Evolutionary conservation across 2,797 vertebrate species (phyloP), one percentile per base, ranked within the genome.

Genomic region (Enteromius radiatus): DNA sequence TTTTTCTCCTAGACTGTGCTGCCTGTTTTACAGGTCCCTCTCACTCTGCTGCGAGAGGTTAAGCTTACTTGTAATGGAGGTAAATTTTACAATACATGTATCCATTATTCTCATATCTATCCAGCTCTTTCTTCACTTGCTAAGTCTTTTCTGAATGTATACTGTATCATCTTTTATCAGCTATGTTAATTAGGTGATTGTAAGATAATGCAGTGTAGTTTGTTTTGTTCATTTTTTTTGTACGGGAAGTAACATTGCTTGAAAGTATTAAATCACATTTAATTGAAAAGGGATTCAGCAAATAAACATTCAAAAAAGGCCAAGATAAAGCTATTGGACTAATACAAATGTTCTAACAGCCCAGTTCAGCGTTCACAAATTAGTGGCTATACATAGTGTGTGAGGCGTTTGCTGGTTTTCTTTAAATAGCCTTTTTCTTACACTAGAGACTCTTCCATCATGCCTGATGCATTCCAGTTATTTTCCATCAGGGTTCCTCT

Each of bases 21-120:
- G 94, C 92, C 93, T 94, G 92, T 95, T 94, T 95, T 94, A 93
- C 94, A 95, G 94, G 95, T 95, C 91, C 92, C 94, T 94, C 91
- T 95, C 94, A 94, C 91, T 94, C 92, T 94, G 92, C 93, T 93
- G 90, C 89, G 92, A 95, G 94, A 94, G 93, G 91, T 95, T 95
- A 94, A 93, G 93, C 88, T 92, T 93, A 92, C 91, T 94, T 91
- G 85, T 94, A 89, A 93, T 88, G 90, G 94, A 95, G 92, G 89
- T 92, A 94, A 95, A 94, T 92, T 90, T 93, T 88, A 91, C 87
- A 92, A 91, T 64, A 64, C 75, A 91, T 63, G 87, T 63, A 65
- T 82, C 56, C 77, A 5, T 76, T 28, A 41, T 85, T 63, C 78
- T 87, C 59, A 87, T 84, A 75, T 84, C 82, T 84, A 6, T 52